Percentiles rank a stretch among this genome's conserved stretches.
Evolutionary conservation across 2,888 invertebrate genomes (phyloP).

Genomic region (Aporophyla lueneburgensis): DNA sequence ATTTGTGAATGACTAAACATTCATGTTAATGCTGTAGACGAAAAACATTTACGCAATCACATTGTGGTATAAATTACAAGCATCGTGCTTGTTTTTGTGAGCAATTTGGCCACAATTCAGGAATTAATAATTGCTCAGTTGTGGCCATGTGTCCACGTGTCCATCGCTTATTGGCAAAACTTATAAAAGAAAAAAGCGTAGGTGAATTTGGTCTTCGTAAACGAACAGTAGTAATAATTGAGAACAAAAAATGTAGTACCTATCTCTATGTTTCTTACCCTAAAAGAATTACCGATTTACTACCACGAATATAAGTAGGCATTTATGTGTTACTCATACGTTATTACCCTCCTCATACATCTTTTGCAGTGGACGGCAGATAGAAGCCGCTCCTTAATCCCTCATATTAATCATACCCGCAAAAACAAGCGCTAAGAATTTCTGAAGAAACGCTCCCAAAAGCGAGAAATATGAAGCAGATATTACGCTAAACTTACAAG

Average conservation of each 20-base stretch:
- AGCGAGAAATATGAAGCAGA: conserved; percentile 47
- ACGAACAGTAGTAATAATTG: no score
- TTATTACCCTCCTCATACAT: conserved; percentile 34
- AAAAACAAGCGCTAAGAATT: conserved; percentile 52
- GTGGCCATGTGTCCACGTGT: neutral
- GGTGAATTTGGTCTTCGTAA: neutral
- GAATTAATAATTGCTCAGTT: neutral
- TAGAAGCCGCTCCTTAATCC: conserved; percentile 50
- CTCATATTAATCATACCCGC: conserved; percentile 56
- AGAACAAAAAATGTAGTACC: no score
- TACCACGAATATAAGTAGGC: neutral
- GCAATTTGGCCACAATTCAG: neutral
- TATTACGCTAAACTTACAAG: conserved; percentile 36
- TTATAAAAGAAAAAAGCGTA: neutral
- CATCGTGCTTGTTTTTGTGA: conserved; percentile 1
- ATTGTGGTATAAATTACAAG: conserved; percentile 16
- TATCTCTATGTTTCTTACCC: no score
- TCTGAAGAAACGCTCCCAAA: conserved; percentile 24
- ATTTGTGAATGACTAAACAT: conserved; percentile 42
- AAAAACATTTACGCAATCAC: conserved; percentile 17
- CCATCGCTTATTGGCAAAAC: neutral
- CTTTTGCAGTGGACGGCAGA: conserved; percentile 49
- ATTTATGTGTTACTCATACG: conserved; percentile 19
- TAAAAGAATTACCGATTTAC: conserved; percentile 8
- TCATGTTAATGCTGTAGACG: conserved; percentile 24